These are phyloP conservation scores for Myrmophylax atrothorax DNA, from an alignment of 2,113 vertebrate species.

Conservation along the genomic window DNA sequence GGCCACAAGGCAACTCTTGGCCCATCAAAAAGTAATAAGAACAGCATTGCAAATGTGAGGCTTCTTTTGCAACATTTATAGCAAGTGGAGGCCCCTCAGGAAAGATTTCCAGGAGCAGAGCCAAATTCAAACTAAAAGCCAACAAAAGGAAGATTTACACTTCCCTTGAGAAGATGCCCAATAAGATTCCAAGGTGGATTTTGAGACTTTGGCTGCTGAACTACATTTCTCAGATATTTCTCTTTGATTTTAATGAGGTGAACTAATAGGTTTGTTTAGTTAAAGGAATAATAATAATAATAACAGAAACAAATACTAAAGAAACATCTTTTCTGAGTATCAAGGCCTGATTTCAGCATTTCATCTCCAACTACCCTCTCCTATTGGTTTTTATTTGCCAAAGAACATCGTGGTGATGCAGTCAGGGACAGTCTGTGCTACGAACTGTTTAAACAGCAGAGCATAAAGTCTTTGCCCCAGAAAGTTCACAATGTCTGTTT, in stretches of 20 bases:
- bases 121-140: slow-evolving; percentile 58
- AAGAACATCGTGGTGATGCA: background rate
- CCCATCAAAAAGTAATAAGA: slow-evolving; percentile 1
- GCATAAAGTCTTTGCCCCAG: background rate
- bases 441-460: background rate
- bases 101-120: slow-evolving; percentile 63
- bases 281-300: background rate
- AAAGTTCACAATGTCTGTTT: background rate
- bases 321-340: background rate
- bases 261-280: slow-evolving; percentile 40
- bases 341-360: background rate
- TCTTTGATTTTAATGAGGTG: slow-evolving; percentile 66
- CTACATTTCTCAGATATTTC: slow-evolving; percentile 54
- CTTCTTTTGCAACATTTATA: slow-evolving; percentile 51
- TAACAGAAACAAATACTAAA: background rate
- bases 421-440: background rate
- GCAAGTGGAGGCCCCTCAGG: slow-evolving; percentile 53
- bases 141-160: slow-evolving; percentile 55
- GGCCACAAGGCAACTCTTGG: background rate
- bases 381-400: background rate
- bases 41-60: background rate
- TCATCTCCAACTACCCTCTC: background rate
- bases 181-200: slow-evolving; percentile 59
- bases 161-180: slow-evolving; percentile 20
- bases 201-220: slow-evolving; percentile 43